Percentiles rank a stretch among this genome's conserved stretches.
Evolutionary conservation across 2,797 vertebrate species (phyloP).

Genomic region (Tauraco hartlaubi): DNA sequence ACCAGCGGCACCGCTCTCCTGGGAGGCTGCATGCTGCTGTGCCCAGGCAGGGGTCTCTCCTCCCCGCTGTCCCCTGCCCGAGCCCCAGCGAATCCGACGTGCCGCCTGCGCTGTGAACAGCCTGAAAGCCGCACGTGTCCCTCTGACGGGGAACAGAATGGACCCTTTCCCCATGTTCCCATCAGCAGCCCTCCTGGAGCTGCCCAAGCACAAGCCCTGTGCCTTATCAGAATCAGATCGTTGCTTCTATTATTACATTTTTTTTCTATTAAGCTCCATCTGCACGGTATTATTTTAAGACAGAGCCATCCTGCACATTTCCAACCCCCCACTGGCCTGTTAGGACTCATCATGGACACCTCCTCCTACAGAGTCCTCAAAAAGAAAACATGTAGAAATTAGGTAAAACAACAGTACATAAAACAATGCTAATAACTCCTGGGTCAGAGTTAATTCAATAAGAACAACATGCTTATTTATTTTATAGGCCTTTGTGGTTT

Average conservation of each 20-base stretch:
- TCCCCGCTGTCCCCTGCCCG: background rate
- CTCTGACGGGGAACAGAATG: background rate
- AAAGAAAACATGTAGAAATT: slow-evolving; percentile 51
- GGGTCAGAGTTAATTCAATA: slow-evolving; percentile 43
- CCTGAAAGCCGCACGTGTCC: rapidly evolving
- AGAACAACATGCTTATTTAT: slow-evolving; percentile 39
- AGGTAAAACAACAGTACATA: slow-evolving; percentile 35
- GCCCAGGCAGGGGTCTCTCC: rapidly evolving
- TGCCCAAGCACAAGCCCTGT: background rate
- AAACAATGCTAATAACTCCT: slow-evolving; percentile 33
- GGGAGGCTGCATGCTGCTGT: background rate
- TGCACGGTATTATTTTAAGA: slow-evolving; percentile 33
- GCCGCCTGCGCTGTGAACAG: rapidly evolving
- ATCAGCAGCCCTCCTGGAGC: background rate
- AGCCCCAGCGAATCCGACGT: rapidly evolving
- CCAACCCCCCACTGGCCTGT: background rate
- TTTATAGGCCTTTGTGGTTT: slow-evolving; percentile 55
- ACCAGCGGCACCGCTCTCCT: background rate
- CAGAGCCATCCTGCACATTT: background rate
- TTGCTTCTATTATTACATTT: background rate
- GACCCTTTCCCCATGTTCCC: background rate
- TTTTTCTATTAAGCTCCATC: slow-evolving; percentile 36
- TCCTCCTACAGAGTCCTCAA: slow-evolving; percentile 21
- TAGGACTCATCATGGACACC: slow-evolving; percentile 3
- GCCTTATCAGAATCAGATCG: slow-evolving; percentile 23